Evolutionary conservation across 2,888 invertebrate species (phyloP).

Genomic region (Thelaira solivaga): DNA sequence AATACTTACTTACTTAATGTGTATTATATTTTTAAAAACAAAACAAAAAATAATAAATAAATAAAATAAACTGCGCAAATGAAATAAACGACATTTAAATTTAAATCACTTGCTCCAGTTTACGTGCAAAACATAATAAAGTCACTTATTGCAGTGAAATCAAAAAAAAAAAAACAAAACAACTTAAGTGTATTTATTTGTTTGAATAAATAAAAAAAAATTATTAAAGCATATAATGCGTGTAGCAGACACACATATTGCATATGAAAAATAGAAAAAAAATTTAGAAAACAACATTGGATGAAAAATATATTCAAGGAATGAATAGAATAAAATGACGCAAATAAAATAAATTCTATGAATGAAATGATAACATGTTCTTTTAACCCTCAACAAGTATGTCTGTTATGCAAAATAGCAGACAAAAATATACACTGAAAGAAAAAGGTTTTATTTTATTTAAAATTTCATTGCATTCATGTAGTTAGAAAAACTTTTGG

Average conservation of each 20-base stretch:
- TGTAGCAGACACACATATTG: conserved; percentile 5
- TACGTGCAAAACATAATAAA: conserved; percentile 46
- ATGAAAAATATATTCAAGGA: conserved; percentile 32
- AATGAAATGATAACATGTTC: conserved; percentile 33
- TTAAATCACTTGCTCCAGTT: conserved; percentile 54
- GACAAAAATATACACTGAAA: too few species aligned
- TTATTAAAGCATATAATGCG: conserved; percentile 32
- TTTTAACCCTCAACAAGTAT: conserved; percentile 1
- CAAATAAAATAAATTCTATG: conserved; percentile 16
- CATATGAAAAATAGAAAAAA: background rate
- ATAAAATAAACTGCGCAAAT: conserved; percentile 37
- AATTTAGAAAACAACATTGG: conserved; percentile 30
- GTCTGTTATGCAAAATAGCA: background rate
- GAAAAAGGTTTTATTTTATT: too few species aligned
- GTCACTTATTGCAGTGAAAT: conserved; percentile 3
- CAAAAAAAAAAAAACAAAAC: conserved; percentile 12
- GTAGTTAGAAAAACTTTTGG: too few species aligned
- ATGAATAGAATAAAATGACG: conserved; percentile 9
- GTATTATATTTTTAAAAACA: too few species aligned
- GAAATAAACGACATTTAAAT: conserved; percentile 54
- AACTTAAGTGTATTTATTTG: background rate
- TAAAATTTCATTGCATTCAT: too few species aligned
- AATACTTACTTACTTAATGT: background rate
- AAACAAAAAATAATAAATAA: background rate
- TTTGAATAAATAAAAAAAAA: background rate